Base-by-base conservation (phyloP, 2,113 vertebrate species). In the Scatophagus argus region DNA sequence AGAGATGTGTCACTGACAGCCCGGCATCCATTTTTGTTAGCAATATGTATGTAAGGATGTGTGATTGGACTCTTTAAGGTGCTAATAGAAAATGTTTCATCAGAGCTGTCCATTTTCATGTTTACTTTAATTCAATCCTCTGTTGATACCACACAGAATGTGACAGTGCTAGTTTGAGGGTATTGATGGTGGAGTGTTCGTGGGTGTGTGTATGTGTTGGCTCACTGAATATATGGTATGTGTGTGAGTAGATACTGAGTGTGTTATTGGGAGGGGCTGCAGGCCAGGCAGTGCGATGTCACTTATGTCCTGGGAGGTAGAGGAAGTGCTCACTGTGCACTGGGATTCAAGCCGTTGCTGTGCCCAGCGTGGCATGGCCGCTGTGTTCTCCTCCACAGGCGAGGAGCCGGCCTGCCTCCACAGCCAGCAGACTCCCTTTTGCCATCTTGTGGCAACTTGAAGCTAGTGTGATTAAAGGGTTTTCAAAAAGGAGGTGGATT, bases 321-420 rank as follows among this genome's bases (percentile, higher is more conserved):
- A 93, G 94, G 94, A 94, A 94, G 91, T 84, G 77, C 94, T 91
- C 89, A 86, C 94, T 94, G 93, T 92, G 94, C 89, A 72, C 81
- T 88, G 92, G 93, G 93, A 94, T 89, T 91, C 74, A 71, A 88
- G 90, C 93, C 92, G 90, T 90, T 83, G 74, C 86, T 86, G 87
- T 93, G 91, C 93, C 93, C 94, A 93, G 94, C 94, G 84, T 93
- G 94, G 92, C 90, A 91, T 93, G 93, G 92, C 90, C 87, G 86
- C 90, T 89, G 89, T 84, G 86, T 87, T 88, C 87, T 89, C 84
- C 79, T 87, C 83, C 78, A 80, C 71, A 72, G 73, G 88, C 81
- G 6, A 78, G 64, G 82, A 86, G 81, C 87, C 74, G 77, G 67
- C 81, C 77, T 78, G 68, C 79, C 82, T 85, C 70, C 77, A 44